Evolutionary conservation across 2,113 vertebrate genomes (phyloP).

Genomic region (Paracyprichromis sp.): DNA sequence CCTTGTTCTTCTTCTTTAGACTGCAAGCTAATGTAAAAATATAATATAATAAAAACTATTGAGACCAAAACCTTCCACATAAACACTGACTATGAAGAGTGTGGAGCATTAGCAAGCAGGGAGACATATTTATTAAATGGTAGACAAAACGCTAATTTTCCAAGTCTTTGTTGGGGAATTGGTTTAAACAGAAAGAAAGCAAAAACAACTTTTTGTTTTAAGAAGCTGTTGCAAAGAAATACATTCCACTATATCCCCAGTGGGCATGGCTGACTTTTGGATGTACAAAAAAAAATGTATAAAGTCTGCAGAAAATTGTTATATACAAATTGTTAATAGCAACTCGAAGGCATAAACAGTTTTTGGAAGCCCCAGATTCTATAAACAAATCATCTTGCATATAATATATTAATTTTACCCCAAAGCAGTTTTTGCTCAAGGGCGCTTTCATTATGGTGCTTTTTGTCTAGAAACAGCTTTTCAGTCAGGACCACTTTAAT

Average conservation of each 20-base stretch:
- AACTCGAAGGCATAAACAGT: background rate
- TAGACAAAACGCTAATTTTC: background rate
- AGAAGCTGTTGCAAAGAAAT: background rate
- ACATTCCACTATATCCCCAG: background rate
- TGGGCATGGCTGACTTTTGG: background rate
- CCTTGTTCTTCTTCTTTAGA: background rate
- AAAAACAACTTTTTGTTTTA: background rate
- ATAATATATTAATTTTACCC: background rate
- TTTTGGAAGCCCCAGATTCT: background rate
- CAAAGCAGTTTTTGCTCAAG: background rate
- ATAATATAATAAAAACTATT: background rate
- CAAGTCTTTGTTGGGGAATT: background rate
- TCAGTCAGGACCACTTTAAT: background rate
- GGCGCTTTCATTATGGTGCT: background rate
- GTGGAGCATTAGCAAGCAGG: background rate
- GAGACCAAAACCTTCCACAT: background rate
- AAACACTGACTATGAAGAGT: background rate
- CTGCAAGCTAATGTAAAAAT: background rate
- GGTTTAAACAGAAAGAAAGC: background rate
- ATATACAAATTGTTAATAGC: background rate
- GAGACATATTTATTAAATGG: background rate
- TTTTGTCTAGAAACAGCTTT: background rate
- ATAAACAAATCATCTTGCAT: background rate
- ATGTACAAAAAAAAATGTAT: background rate
- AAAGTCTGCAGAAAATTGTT: background rate